phyloP scores from a whole-genome alignment of 2,797 vertebrate genomes.

The Lates japonicus region DNA sequence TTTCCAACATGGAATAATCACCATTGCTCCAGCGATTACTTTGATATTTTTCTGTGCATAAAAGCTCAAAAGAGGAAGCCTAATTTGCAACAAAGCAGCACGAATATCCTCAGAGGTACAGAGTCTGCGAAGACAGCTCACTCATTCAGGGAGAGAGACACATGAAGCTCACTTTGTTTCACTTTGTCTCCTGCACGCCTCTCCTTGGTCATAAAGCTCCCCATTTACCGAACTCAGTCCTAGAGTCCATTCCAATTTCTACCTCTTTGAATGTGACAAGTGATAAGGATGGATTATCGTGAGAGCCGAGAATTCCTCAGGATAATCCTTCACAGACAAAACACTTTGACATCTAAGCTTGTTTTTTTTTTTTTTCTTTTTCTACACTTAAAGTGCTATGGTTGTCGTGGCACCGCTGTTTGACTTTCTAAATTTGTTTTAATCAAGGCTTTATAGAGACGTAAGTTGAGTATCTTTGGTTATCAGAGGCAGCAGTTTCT shows the following conservation, averaged over 20 bases:
- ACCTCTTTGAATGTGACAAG: constrained; percentile 81
- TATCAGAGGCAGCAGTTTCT: constrained; percentile 65
- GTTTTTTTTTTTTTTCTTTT: constrained; percentile 51
- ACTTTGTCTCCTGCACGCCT: constrained; percentile 69
- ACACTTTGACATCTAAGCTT: constrained; percentile 78
- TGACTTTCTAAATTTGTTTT: constrained; percentile 82
- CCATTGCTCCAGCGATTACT: constrained; percentile 59
- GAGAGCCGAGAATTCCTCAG: constrained; percentile 73
- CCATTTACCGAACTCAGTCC: constrained; percentile 73
- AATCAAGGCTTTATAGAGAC: constrained; percentile 83
- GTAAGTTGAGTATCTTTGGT: constrained; percentile 78
- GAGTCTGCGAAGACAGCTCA: constrained; percentile 54
- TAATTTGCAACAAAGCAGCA: constrained; percentile 73
- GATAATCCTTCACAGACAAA: constrained; percentile 85
- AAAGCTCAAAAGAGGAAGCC: constrained; percentile 60
- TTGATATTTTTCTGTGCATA: constrained; percentile 61
- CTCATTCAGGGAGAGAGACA: constrained; percentile 65
- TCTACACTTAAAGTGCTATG: constrained; percentile 39
- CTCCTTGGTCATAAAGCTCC: constrained; percentile 76
- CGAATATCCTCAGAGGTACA: constrained; percentile 66
- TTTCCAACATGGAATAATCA: constrained; percentile 60
- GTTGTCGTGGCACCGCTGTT: constrained; percentile 66
- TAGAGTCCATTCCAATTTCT: constrained; percentile 82
- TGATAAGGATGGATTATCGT: constrained; percentile 84
- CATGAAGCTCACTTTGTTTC: constrained; percentile 77